A percentile compares a stretch with the other conserved stretches of the same genome.
Conservation (phyloP, 1,140 invertebrate species). For the Luehdorfia chinensis region DNA sequence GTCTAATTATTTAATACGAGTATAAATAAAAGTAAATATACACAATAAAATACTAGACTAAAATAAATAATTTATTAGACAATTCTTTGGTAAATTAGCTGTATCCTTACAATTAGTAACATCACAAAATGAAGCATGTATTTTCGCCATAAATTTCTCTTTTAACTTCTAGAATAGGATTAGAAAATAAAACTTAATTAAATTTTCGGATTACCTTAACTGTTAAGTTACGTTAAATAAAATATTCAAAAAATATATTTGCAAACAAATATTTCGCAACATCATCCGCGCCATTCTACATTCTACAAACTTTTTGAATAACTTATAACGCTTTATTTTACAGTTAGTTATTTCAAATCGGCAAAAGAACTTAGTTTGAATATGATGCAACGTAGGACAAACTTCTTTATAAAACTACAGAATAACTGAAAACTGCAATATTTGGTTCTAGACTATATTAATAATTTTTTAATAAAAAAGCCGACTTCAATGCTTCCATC, state of each 20-base stretch:
- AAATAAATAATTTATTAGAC: slow-evolving; percentile 22
- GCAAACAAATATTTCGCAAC: not conserved
- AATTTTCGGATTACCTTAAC: not conserved
- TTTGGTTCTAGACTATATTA: too few relatives aligned
- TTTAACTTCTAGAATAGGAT: not conserved
- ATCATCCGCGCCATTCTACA: slow-evolving; percentile 20
- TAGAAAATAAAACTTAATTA: not conserved
- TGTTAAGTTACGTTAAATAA: not conserved
- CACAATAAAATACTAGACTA: slow-evolving; percentile 17
- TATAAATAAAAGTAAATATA: not conserved
- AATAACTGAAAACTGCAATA: too few relatives aligned
- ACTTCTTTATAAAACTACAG: too few relatives aligned
- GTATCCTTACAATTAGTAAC: slow-evolving; percentile 41
- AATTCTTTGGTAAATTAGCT: slow-evolving; percentile 67
- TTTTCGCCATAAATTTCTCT: slow-evolving; percentile 19
- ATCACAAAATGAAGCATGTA: slow-evolving; percentile 31
- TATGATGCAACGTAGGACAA: too few relatives aligned
- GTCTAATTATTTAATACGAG: not conserved
- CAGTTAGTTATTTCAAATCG: too few relatives aligned
- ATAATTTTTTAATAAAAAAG: too few relatives aligned
- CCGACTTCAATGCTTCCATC: too few relatives aligned
- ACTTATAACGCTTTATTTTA: too few relatives aligned
- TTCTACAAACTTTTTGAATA: not conserved
- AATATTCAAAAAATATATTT: slow-evolving; percentile 4
- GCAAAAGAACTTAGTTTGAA: too few relatives aligned